A percentile compares a stretch with the other conserved stretches of the same genome.
phyloP scores from a whole-genome alignment of 2,113 vertebrate genomes.

The Cyrtonyx montezumae region DNA sequence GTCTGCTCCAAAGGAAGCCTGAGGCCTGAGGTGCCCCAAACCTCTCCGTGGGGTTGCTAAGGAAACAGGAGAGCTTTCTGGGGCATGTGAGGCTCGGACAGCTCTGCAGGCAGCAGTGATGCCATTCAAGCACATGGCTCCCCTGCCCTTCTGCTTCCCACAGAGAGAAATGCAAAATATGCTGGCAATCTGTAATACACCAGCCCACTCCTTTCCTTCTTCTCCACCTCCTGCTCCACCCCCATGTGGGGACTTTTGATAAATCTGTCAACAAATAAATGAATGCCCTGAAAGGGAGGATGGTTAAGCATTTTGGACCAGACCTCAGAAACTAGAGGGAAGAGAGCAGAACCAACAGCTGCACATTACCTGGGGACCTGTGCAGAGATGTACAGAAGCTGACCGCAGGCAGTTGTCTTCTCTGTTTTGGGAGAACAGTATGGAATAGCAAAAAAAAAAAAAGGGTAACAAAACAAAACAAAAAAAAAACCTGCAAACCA shows the following conservation, averaged over 20 bases:
- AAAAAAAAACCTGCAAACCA: not conserved
- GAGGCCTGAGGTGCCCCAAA: not conserved
- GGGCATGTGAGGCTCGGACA: not conserved
- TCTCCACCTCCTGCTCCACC: not conserved
- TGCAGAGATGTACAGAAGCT: not conserved
- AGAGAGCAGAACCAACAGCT: not conserved
- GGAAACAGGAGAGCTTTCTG: not conserved
- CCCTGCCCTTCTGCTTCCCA: not conserved
- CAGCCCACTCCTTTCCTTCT: not conserved
- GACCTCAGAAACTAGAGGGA: not conserved
- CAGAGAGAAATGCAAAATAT: not conserved
- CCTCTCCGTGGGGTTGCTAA: not conserved
- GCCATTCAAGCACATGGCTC: not conserved
- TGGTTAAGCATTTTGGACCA: not conserved
- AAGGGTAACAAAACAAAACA: not conserved
- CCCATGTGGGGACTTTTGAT: not conserved
- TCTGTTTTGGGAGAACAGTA: not conserved
- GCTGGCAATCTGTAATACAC: not conserved
- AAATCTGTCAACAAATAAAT: not conserved
- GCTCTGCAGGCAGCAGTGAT: not conserved
- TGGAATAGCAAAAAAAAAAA: not conserved
- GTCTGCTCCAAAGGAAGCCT: not conserved
- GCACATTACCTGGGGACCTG: not conserved
- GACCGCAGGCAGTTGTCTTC: not conserved
- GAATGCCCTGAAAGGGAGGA: not conserved